Evolutionary conservation across 1,140 invertebrate genomes (phyloP), one percentile per base, ranked within the genome.

Genomic region (Drosophila rhopaloa): DNA sequence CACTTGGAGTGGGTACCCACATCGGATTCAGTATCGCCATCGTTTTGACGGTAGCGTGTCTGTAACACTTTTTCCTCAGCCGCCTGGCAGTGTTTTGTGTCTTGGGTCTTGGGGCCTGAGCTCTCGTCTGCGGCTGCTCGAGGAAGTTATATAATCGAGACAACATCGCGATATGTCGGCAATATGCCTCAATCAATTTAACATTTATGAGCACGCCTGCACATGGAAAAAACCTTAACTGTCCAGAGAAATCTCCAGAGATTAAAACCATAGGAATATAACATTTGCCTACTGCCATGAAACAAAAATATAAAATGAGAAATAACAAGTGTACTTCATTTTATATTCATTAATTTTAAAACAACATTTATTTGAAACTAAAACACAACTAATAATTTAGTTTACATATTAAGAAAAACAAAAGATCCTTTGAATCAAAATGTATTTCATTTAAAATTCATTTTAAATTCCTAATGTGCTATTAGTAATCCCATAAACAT

Each of bases 101-200:
- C n/a, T 50, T 37, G 37, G 7, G 58, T 61, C 47, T 61, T 46
- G 56, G 14, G 16, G 51, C 51, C 37, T 13, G 14, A 54, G 48
- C 32, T 58, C 46, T 68, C 27, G 43, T 44, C 40, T 53, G 56
- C 35, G 61, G 54, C 51, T 57, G 59, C 61, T 81, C 67, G 67
- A 89, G 84, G 84, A 89, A 89, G 80, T 89, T 89, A 89, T 89
- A 89, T 89, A 89, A 89, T 89, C 80, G 72, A 58, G 61, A 57
- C 73, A 76, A 76, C 72, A 71, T 71, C 61, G 73, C 61, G 79
- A 82, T 82, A 67, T 82, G 73, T 78, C 57, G 66, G 65, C 79
- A 71, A 70, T 74, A 82, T 78, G 79, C 80, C 72, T 89, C 84
- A 89, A 88, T 88, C 84, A 88, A 80, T 89, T 89, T 82, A 88